phyloP scores from a whole-genome alignment of 1,140 invertebrate genomes.

The Sycophila sp. region DNA sequence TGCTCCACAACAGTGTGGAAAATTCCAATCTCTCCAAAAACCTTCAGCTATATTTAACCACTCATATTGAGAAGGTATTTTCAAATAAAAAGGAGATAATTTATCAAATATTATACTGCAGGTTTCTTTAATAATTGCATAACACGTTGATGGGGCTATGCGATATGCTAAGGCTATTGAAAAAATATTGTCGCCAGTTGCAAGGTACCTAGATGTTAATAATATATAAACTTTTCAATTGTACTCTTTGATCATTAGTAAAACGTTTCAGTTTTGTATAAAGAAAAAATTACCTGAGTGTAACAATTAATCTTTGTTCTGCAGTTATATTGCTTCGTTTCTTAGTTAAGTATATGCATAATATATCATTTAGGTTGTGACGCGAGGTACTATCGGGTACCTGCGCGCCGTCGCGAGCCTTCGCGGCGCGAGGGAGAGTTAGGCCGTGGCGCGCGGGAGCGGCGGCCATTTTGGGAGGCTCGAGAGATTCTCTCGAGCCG shows the following conservation, averaged over 20 bases:
- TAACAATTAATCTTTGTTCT: too few relatives aligned
- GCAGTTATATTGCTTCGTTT: too few relatives aligned
- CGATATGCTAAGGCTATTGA: slow-evolving; percentile 8
- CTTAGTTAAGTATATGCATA: neutral
- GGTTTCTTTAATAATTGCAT: slow-evolving; percentile 22
- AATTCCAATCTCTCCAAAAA: neutral
- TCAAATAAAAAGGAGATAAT: neutral
- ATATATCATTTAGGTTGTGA: neutral
- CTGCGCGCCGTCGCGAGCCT: too few relatives aligned
- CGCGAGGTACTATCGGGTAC: too few relatives aligned
- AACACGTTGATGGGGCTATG: slow-evolving; percentile 19
- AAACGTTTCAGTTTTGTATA: too few relatives aligned
- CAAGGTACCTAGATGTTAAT: slow-evolving; percentile 4
- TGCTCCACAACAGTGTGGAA: neutral
- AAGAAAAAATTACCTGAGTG: too few relatives aligned
- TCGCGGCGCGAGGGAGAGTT: too few relatives aligned
- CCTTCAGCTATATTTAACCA: neutral
- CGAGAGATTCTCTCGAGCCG: too few relatives aligned
- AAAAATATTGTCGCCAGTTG: slow-evolving; percentile 18
- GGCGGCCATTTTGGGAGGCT: too few relatives aligned
- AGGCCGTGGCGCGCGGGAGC: too few relatives aligned
- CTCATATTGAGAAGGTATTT: neutral
- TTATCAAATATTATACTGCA: neutral
- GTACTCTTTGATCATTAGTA: too few relatives aligned
- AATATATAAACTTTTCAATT: too few relatives aligned